Evolutionary conservation across 2,797 vertebrate genomes (phyloP).

Genomic region (Labeo calbasu): DNA sequence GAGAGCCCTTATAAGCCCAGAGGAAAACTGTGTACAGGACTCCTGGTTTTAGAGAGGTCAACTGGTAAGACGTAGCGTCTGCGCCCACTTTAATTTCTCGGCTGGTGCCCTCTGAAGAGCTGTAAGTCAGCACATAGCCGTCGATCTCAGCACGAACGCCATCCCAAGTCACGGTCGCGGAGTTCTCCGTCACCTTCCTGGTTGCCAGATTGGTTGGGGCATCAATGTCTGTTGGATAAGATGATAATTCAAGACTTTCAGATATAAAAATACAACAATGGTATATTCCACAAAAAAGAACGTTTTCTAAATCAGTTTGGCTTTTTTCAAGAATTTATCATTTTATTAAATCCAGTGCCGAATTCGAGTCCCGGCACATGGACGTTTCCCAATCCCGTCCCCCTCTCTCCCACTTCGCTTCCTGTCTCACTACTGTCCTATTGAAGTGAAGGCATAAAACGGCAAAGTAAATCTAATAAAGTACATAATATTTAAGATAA

Average conservation of each 20-base stretch:
- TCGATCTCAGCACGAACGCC: slow-evolving; percentile 76
- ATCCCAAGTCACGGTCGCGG: slow-evolving; percentile 81
- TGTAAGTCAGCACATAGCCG: slow-evolving; percentile 80
- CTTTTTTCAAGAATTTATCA: too few relatives aligned
- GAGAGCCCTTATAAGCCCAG: slow-evolving; percentile 81
- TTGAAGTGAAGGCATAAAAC: too few relatives aligned
- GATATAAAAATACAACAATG: not conserved
- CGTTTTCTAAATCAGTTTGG: not conserved
- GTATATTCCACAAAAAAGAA: not conserved
- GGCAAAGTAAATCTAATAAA: too few relatives aligned
- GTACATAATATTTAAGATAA: too few relatives aligned
- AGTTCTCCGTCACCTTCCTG: slow-evolving; percentile 75
- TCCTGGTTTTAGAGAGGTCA: slow-evolving; percentile 80
- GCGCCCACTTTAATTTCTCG: slow-evolving; percentile 73
- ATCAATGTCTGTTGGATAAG: slow-evolving; percentile 76
- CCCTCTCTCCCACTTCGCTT: too few relatives aligned
- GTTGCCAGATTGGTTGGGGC: slow-evolving; percentile 75
- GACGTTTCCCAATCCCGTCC: too few relatives aligned
- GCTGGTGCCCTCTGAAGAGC: slow-evolving; percentile 73
- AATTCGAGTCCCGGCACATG: too few relatives aligned
- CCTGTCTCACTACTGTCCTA: too few relatives aligned
- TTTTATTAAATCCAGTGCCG: too few relatives aligned
- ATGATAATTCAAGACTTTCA: not conserved
- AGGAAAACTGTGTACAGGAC: slow-evolving; percentile 76
- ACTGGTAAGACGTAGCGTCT: slow-evolving; percentile 67